phyloP scores from a whole-genome alignment of 1,140 invertebrate species.

The Elysia chlorotica region DNA sequence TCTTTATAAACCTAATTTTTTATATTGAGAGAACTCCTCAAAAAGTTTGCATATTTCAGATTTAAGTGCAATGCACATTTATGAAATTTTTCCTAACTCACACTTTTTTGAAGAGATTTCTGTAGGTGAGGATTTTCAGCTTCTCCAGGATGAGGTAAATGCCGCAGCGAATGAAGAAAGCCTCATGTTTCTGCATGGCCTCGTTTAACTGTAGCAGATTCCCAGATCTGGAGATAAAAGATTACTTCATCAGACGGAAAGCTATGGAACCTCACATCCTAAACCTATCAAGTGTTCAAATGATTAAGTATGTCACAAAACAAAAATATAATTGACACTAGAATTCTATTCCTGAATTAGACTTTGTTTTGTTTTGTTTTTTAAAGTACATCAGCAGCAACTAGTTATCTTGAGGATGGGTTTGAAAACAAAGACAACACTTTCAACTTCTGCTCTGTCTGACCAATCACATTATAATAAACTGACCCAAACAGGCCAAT shows the following conservation, averaged over 20 bases:
- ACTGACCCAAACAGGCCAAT: too few species aligned
- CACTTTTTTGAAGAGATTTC: constrained; percentile 97
- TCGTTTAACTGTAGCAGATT: constrained; percentile 83
- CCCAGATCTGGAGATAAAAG: constrained; percentile 69
- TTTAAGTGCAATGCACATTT: neutral
- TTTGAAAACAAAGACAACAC: too few species aligned
- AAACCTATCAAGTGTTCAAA: neutral
- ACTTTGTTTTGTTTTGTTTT: neutral
- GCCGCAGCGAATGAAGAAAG: constrained; percentile 92
- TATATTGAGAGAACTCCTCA: neutral
- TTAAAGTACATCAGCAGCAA: too few species aligned
- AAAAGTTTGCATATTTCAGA: neutral
- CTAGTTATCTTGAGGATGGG: too few species aligned
- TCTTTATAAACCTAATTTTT: neutral
- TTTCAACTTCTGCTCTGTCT: too few species aligned
- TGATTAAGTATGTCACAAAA: neutral
- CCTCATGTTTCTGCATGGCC: constrained; percentile 84
- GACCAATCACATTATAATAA: too few species aligned
- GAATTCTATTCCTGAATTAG: neutral
- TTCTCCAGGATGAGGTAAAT: constrained; percentile 98
- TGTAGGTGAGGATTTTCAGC: constrained; percentile 90
- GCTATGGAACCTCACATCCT: neutral
- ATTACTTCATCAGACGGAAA: neutral
- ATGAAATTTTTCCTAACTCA: constrained; percentile 36
- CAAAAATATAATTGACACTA: neutral